phyloP scores from a whole-genome alignment of 2,888 invertebrate genomes.

The Plusia festucae region DNA sequence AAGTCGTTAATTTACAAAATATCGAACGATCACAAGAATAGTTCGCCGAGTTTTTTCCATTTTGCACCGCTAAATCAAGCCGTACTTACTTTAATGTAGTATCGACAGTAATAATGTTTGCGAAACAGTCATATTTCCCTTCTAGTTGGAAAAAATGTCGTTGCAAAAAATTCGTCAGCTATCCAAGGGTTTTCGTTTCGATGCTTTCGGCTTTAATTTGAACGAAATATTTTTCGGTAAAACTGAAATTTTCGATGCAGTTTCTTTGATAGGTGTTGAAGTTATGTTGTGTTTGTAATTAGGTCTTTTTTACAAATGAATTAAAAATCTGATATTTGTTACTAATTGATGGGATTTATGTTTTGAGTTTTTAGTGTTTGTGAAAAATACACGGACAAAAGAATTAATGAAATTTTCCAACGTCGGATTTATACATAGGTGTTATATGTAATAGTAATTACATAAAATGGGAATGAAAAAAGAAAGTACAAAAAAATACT shows the following conservation, averaged over 20 bases:
- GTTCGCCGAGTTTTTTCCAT: slow-evolving; percentile 69
- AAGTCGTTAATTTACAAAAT: slow-evolving; percentile 8
- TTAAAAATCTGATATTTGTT: too few species aligned
- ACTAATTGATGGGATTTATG: too few species aligned
- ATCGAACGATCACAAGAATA: slow-evolving; percentile 58
- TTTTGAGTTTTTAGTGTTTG: too few species aligned
- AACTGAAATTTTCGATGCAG: neutral
- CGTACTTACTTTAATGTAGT: slow-evolving; percentile 72
- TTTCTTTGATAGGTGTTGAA: neutral
- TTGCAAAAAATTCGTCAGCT: slow-evolving; percentile 26
- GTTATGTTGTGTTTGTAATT: neutral
- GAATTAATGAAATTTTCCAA: too few species aligned
- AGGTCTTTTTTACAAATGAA: too few species aligned
- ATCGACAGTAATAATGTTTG: slow-evolving; percentile 79
- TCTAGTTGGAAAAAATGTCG: slow-evolving; percentile 28
- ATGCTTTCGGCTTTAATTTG: slow-evolving; percentile 32
- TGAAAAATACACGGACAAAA: too few species aligned
- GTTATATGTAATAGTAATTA: too few species aligned
- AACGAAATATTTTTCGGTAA: neutral
- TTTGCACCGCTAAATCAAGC: slow-evolving; percentile 75
- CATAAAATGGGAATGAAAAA: too few species aligned
- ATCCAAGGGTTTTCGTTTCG: slow-evolving; percentile 47
- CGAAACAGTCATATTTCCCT: slow-evolving; percentile 54
- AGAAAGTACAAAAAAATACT: neutral
- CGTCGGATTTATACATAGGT: too few species aligned